phyloP scores from a whole-genome alignment of 2,888 invertebrate genomes.

The Epiblema foenella region DNA sequence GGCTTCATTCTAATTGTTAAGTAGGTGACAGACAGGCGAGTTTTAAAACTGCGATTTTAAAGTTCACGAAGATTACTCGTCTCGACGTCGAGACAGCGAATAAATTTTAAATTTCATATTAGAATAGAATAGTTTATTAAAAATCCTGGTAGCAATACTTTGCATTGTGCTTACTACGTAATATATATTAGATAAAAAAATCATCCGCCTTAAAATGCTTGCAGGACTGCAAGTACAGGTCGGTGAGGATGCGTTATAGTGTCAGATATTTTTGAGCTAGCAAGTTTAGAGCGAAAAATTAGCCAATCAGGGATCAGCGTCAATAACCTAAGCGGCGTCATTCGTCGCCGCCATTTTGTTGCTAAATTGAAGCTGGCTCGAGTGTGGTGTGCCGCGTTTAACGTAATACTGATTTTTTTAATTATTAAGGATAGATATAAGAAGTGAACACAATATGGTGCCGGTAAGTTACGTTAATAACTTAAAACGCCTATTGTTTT shows the following conservation, averaged over 20 bases:
- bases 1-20: not conserved
- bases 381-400: conserved; percentile 32
- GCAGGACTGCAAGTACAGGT: too few relatives aligned
- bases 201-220: too few relatives aligned
- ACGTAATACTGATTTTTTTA: conserved; percentile 44
- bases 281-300: not conserved
- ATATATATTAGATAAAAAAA: too few relatives aligned
- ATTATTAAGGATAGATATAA: conserved; percentile 46
- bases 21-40: too few relatives aligned
- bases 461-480: conserved; percentile 68
- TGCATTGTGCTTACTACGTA: too few relatives aligned
- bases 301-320: conserved; percentile 29
- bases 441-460: conserved; percentile 63
- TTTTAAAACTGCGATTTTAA: too few relatives aligned
- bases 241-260: too few relatives aligned
- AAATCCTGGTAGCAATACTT: too few relatives aligned
- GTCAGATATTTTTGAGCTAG: conserved; percentile 9
- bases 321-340: conserved; percentile 40
- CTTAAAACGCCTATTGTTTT: conserved; percentile 30
- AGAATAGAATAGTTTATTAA: too few relatives aligned
- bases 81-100: too few relatives aligned
- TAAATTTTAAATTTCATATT: too few relatives aligned
- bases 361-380: conserved; percentile 40
- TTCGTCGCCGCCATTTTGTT: conserved; percentile 54
- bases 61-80: too few relatives aligned